Conservation (phyloP, 2,888 invertebrate species). For the Anthoptus insignis region DNA sequence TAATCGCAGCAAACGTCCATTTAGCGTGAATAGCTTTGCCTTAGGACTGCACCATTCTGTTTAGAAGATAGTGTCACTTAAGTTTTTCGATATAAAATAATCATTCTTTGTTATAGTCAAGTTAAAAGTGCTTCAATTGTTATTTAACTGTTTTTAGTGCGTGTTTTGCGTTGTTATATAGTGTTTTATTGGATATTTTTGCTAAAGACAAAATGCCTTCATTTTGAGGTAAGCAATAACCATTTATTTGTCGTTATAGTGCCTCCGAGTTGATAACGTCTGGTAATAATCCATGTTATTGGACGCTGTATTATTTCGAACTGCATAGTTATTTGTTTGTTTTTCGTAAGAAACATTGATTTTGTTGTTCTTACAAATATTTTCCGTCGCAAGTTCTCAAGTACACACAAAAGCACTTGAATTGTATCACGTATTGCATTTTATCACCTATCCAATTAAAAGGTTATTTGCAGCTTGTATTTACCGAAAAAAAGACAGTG, state of each 20-base stretch:
- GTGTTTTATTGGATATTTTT: conserved; percentile 50
- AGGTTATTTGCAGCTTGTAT: no score
- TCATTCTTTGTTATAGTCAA: conserved; percentile 53
- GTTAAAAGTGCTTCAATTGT: conserved; percentile 59
- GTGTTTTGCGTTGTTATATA: conserved; percentile 58
- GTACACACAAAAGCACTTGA: neutral
- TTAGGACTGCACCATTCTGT: conserved; percentile 62
- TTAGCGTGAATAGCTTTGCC: conserved; percentile 64
- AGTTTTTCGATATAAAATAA: conserved; percentile 33
- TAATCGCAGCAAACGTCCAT: conserved; percentile 67
- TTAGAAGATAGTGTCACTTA: conserved; percentile 33
- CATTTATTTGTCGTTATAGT: conserved; percentile 49
- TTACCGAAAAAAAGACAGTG: no score
- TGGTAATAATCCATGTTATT: conserved; percentile 43
- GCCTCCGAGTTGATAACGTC: conserved; percentile 52
- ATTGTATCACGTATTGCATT: neutral
- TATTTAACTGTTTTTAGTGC: conserved; percentile 61
- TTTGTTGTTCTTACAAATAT: neutral
- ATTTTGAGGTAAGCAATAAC: conserved; percentile 56
- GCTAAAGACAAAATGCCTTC: conserved; percentile 62
- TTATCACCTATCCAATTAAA: no score
- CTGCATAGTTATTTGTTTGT: neutral
- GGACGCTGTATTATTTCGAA: conserved; percentile 9
- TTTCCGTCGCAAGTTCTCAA: neutral
- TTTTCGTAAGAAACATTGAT: neutral